Evolutionary conservation across 2,113 vertebrate species (phyloP).

Genomic region (Caracal caracal): DNA sequence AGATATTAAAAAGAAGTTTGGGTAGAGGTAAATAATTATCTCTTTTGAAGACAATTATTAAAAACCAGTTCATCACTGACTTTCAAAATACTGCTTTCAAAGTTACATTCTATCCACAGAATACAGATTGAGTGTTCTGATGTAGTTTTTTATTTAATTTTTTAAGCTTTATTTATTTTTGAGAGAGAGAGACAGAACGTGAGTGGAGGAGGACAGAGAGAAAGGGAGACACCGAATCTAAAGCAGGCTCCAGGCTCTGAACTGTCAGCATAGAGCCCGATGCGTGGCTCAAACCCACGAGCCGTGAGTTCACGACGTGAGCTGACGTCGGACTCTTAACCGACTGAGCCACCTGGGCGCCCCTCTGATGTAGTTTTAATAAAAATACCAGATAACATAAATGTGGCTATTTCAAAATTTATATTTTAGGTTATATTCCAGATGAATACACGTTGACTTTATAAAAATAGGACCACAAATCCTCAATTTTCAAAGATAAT

Average conservation of each 20-base stretch:
- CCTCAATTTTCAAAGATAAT: background rate
- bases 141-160: background rate
- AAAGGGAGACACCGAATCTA: too few relatives aligned
- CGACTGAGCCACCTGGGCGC: too few relatives aligned
- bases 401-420: background rate
- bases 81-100: conserved; percentile 27
- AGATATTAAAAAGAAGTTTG: background rate
- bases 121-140: background rate
- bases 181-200: too few relatives aligned
- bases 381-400: background rate
- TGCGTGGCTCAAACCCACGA: too few relatives aligned
- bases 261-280: too few relatives aligned
- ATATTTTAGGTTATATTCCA: background rate
- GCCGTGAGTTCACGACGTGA: too few relatives aligned
- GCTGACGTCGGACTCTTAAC: too few relatives aligned
- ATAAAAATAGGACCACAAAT: background rate
- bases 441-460: background rate
- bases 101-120: background rate
- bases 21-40: background rate
- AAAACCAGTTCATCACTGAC: background rate
- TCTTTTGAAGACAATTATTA: conserved; percentile 35
- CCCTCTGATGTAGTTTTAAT: background rate
- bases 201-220: too few relatives aligned
- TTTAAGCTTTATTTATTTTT: too few relatives aligned
- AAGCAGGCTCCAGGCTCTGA: too few relatives aligned